Conservation (phyloP, 92 coral and sea anemone genomes). For the Hydrozoanthus gracilis region DNA sequence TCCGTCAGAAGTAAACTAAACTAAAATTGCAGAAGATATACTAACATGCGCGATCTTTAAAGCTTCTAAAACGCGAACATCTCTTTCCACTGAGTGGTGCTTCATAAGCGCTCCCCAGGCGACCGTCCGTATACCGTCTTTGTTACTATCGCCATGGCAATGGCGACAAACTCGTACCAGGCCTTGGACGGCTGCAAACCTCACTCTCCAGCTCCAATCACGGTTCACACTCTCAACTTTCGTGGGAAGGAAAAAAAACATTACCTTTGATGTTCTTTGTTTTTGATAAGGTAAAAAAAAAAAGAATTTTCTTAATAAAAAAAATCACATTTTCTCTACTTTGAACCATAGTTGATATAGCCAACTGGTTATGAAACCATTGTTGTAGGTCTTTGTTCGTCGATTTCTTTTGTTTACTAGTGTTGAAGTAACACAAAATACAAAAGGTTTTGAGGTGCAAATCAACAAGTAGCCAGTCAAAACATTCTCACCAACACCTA, state of each 20-base stretch:
- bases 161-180: constrained; percentile 95
- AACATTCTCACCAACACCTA: too few species aligned
- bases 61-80: constrained; percentile 93
- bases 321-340: too few species aligned
- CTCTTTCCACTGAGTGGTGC: constrained; percentile 86
- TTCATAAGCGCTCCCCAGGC: constrained; percentile 93
- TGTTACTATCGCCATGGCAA: constrained; percentile 76
- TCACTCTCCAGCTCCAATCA: constrained; percentile 93
- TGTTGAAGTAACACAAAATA: too few species aligned
- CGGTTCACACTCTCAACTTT: constrained; percentile 40
- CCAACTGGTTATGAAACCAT: too few species aligned
- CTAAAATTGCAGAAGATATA: neutral
- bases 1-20: too few species aligned
- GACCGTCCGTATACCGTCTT: constrained; percentile 84
- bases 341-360: too few species aligned
- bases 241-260: neutral
- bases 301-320: neutral
- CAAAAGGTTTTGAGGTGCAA: too few species aligned
- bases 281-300: neutral
- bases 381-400: too few species aligned
- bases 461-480: too few species aligned
- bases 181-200: constrained; percentile 98
- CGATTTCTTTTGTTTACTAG: too few species aligned
- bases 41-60: constrained; percentile 91
- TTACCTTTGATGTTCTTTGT: neutral